Base-by-base conservation (phyloP, 2,888 invertebrate species). In the Meganola albula region DNA sequence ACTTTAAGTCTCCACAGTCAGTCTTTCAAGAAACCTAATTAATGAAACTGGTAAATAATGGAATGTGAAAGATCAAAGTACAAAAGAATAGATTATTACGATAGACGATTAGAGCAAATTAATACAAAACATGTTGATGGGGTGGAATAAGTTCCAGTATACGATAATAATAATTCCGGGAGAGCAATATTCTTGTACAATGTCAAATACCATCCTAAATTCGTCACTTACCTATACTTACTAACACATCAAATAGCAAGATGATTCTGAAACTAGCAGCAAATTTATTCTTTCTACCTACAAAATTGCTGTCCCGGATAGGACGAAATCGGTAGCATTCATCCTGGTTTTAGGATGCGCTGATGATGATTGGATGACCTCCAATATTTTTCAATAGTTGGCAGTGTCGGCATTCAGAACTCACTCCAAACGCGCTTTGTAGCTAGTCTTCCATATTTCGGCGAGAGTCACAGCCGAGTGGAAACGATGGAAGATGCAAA, bases 401-500 rank as follows among this genome's bases (percentile, higher is more conserved):
- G n/a, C n/a, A n/a, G n/a, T n/a, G n/a, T n/a, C n/a, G 80, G 27
- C 36, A 30, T 36, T 10, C 33, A 34, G 41, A 27, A 53, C 69
- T 92, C 92, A 95, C 87, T 95, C 95, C 74, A 95, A 88, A 48
- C 95, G 91, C 56, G 94, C 93, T 87, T 95, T 95, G 89, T 96
- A 96, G 79, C 94, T 95, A 58, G 95, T 96, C 88, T 97, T 97
- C 97, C 97, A 97, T 58, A 97, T 95, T 87, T 97, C 96, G 48
- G 96, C 96, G 51, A 97, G 90, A 85, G 96, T 95, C 16, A 97
- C 96, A 13, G 96, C 95, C 40, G 96, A 96, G 78, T 97, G 96
- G 90, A 97, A 97, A 58, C 97, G 93, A 83, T 97, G 97, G 90
- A 97, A 97, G 73, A 97, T 97, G 88, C 96, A 96, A 52, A 98